Evolutionary conservation across 1,140 invertebrate genomes (phyloP).

Genomic region (Battus philenor): DNA sequence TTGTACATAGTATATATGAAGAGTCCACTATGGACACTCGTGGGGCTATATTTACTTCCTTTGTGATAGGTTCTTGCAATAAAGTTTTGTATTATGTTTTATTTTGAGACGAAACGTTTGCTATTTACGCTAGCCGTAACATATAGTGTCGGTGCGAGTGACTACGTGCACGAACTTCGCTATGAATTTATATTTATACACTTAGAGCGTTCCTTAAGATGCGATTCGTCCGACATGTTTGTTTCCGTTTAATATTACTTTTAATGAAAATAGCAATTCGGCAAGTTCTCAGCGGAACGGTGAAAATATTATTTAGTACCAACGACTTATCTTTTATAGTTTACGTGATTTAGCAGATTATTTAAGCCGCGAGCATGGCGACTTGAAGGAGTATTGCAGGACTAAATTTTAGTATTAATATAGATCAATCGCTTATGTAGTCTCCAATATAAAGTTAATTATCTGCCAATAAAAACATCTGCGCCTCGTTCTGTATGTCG

Average conservation of each 20-base stretch:
- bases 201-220: not conserved
- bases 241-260: too few relatives aligned
- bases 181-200: slow-evolving; percentile 6
- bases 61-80: slow-evolving; percentile 67
- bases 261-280: too few relatives aligned
- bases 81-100: slow-evolving; percentile 39
- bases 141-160: slow-evolving; percentile 25
- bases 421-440: too few relatives aligned
- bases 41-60: slow-evolving; percentile 34
- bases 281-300: too few relatives aligned
- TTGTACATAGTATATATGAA: slow-evolving; percentile 67
- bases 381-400: slow-evolving; percentile 23
- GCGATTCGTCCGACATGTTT: too few relatives aligned
- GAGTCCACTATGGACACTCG: slow-evolving; percentile 38
- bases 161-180: slow-evolving; percentile 27
- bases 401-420: slow-evolving; percentile 37
- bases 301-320: too few relatives aligned
- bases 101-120: slow-evolving; percentile 29
- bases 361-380: slow-evolving; percentile 32
- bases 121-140: slow-evolving; percentile 49
- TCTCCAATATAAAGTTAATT: too few relatives aligned
- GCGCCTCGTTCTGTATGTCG: too few relatives aligned
- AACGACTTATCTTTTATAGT: too few relatives aligned
- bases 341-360: too few relatives aligned
- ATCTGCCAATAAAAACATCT: too few relatives aligned